Evolutionary conservation across 2,888 invertebrate species (phyloP).

Genomic region (Drosophila engyochracea): DNA sequence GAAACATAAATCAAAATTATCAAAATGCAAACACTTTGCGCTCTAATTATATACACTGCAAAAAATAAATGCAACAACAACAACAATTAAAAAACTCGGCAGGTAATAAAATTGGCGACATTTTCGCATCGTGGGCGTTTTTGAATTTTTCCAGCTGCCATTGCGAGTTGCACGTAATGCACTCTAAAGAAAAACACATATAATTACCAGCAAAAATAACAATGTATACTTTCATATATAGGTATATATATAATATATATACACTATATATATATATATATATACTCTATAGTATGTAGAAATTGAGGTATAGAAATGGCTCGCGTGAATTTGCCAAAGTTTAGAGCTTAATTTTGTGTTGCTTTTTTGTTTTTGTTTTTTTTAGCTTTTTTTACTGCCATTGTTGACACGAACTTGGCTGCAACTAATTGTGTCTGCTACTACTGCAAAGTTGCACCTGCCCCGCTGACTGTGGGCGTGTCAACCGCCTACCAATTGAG

Average conservation of each 20-base stretch:
- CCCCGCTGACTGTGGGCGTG: constrained; percentile 55
- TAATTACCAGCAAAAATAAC: constrained; percentile 41
- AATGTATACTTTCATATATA: background rate
- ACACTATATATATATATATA: background rate
- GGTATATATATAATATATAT: background rate
- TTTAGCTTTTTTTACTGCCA: background rate
- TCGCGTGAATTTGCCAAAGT: constrained; percentile 85
- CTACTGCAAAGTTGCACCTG: constrained; percentile 52
- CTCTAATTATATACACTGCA: constrained; percentile 59
- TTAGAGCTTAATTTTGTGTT: constrained; percentile 82
- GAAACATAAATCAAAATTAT: constrained; percentile 54
- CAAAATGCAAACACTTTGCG: constrained; percentile 70
- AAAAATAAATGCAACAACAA: constrained; percentile 14
- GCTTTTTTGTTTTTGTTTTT: background rate
- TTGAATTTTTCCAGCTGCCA: constrained; percentile 28
- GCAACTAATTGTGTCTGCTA: constrained; percentile 61
- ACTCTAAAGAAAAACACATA: constrained; percentile 27
- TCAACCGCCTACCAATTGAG: constrained; percentile 60
- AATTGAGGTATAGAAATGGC: constrained; percentile 34
- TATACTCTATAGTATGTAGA: background rate
- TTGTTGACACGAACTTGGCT: constrained; percentile 66
- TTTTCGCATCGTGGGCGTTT: constrained; percentile 49
- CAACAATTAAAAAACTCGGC: background rate
- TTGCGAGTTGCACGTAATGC: constrained; percentile 46
- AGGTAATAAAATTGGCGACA: constrained; percentile 45